Evolutionary conservation across 1,140 invertebrate genomes (phyloP), one percentile per base, ranked within the genome.

Genomic region (Magallana gigas): DNA sequence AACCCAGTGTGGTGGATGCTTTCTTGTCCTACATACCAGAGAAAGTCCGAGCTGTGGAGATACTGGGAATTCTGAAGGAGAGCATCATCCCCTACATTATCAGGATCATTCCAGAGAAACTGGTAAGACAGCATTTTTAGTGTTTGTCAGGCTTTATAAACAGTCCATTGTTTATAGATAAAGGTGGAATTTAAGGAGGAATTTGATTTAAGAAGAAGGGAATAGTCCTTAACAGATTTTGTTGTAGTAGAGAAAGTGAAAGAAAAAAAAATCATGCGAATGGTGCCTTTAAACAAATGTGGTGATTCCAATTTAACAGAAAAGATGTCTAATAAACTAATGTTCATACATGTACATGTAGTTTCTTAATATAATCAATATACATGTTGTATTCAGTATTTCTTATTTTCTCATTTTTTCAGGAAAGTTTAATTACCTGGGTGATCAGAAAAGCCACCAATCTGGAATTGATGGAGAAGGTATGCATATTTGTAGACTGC

Each of bases 381-480:
- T 48, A 64, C 62, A 64, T 48, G 36, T 48, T 48, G 36, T 48
- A 48, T 5, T 48, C 36, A 48, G 36, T 48, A 48, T 48, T 48
- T 48, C 36, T 48, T 23, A 16, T 14, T 48, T 48, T 48, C 36
- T 48, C 36, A 48, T 71, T 83, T 56, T 71, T 91, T 57, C 56
- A 93, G 92, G 88, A 68, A 16, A 48, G 83, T 8, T 60, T 94
- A 23, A 88, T 91, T 1, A 58, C 89, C 6, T 94, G 92, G 91
- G 68, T 92, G 4, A 88, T 91, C 71, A 84, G 92, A 36, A 91
- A 90, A 87, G 91, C 92, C 18, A 88, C 84, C 60, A 91, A 90
- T 84, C 89, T 93, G 88, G 93, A 94, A 81, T 36, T 90, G 16
- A 76, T 88, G 29, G 92, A 93, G 81, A 93, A 93, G 91, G 93